Conservation (phyloP, 2,888 invertebrate genomes). For the Patella pellucida region DNA sequence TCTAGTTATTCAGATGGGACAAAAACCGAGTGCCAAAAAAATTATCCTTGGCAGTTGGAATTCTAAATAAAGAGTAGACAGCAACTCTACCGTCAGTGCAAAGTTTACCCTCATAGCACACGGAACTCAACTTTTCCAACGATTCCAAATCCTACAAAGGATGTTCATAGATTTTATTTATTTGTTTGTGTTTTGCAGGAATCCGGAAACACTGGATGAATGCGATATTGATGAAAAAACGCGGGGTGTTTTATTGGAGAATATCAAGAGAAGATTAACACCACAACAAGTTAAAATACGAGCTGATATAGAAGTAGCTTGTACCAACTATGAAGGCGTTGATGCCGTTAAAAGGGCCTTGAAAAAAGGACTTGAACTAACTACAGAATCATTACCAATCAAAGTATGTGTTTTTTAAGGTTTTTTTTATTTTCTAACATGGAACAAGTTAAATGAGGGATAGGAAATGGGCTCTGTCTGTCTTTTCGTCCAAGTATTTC, state of each 20-base stretch:
- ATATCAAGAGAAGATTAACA: slow-evolving; percentile 95
- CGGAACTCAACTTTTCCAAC: too few species aligned
- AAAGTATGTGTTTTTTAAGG: slow-evolving; percentile 74
- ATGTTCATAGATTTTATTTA: background rate
- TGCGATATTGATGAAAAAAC: slow-evolving; percentile 94
- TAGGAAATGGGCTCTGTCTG: background rate
- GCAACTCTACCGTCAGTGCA: too few species aligned
- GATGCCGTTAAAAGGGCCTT: slow-evolving; percentile 95
- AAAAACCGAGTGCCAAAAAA: too few species aligned
- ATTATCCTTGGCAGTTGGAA: too few species aligned
- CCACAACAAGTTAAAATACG: slow-evolving; percentile 97
- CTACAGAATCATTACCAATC: slow-evolving; percentile 93
- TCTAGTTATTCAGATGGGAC: too few species aligned
- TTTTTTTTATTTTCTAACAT: background rate
- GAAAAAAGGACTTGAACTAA: slow-evolving; percentile 88
- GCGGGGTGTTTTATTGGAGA: slow-evolving; percentile 90
- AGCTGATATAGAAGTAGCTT: slow-evolving; percentile 90
- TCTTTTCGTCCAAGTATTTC: background rate
- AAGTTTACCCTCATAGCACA: too few species aligned
- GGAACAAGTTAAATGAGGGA: background rate
- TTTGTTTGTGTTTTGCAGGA: slow-evolving; percentile 75
- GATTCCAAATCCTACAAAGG: too few species aligned
- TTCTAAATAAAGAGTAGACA: too few species aligned
- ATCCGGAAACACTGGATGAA: slow-evolving; percentile 94
- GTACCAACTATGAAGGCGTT: slow-evolving; percentile 97